phyloP scores from a whole-genome alignment of 92 coral and sea anemone species.

The Montipora capitata region DNA sequence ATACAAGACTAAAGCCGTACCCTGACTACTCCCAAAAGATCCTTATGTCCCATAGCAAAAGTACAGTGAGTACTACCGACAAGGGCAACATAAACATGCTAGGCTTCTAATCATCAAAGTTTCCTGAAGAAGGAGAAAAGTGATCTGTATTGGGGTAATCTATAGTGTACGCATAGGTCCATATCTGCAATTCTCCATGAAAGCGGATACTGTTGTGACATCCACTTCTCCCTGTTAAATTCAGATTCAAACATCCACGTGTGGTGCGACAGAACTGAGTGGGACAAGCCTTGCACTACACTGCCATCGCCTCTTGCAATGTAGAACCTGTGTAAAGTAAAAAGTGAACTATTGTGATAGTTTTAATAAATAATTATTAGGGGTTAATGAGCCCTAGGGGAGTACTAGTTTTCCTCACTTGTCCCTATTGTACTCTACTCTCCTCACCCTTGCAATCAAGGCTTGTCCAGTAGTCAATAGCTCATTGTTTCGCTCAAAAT shows the following conservation, averaged over 20 bases:
- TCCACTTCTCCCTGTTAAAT: not conserved
- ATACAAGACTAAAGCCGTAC: too few relatives aligned
- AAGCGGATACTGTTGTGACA: not conserved
- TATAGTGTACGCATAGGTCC: conserved; percentile 20
- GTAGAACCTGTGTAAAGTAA: conserved; percentile 18
- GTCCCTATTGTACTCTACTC: too few relatives aligned
- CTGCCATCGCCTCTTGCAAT: conserved; percentile 1
- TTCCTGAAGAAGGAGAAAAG: conserved; percentile 3
- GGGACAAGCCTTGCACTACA: not conserved
- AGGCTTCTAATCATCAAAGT: not conserved
- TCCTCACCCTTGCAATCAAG: too few relatives aligned
- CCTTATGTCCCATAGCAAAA: too few relatives aligned
- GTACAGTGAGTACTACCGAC: too few relatives aligned
- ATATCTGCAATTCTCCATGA: conserved; percentile 24
- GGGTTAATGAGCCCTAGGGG: too few relatives aligned
- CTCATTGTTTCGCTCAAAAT: too few relatives aligned
- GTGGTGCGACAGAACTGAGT: conserved; percentile 19
- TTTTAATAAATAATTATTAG: too few relatives aligned
- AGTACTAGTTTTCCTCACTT: too few relatives aligned
- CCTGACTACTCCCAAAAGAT: too few relatives aligned
- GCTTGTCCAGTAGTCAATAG: too few relatives aligned
- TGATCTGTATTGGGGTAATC: not conserved
- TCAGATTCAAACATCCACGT: conserved; percentile 32
- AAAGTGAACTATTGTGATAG: not conserved
- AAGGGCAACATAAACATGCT: not conserved